phyloP scores from a whole-genome alignment of 2,113 vertebrate genomes.

The Salvelinus sp. region DNA sequence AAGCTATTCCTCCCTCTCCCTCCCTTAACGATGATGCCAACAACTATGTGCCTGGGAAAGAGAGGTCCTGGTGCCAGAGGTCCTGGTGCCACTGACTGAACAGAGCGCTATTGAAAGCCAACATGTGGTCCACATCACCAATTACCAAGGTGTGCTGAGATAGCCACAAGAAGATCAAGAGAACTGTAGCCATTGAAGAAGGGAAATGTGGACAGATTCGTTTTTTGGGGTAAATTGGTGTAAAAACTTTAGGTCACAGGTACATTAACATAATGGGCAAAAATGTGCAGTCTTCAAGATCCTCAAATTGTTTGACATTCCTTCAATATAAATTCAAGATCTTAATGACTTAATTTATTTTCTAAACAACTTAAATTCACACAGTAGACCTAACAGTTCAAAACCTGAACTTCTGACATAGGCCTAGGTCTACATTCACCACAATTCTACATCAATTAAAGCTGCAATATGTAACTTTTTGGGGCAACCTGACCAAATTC shows the following conservation, averaged over 20 bases:
- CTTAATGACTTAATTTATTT: too few species aligned
- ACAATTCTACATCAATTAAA: too few species aligned
- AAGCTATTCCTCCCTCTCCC: conserved; percentile 1
- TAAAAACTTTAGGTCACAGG: background rate
- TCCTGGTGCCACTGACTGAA: too few species aligned
- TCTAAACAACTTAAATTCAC: too few species aligned
- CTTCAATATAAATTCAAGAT: background rate
- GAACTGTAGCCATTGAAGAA: conserved; percentile 34
- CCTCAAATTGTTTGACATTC: background rate
- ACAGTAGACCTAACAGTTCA: too few species aligned
- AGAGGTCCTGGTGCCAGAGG: too few species aligned
- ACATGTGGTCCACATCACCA: conserved; percentile 66
- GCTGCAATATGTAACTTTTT: too few species aligned
- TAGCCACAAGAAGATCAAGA: conserved; percentile 45
- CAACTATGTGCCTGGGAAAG: too few species aligned
- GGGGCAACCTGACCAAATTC: too few species aligned
- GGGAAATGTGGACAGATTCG: conserved; percentile 42
- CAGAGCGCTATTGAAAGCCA: background rate
- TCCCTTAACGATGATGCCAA: conserved; percentile 1
- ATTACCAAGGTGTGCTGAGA: conserved; percentile 60
- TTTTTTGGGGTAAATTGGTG: conserved; percentile 24
- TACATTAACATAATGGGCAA: too few species aligned
- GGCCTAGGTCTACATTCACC: too few species aligned
- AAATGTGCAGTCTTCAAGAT: conserved; percentile 22
- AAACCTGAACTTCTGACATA: too few species aligned